Conservation (phyloP, 2,113 vertebrate genomes). For the Aythya baeri region DNA sequence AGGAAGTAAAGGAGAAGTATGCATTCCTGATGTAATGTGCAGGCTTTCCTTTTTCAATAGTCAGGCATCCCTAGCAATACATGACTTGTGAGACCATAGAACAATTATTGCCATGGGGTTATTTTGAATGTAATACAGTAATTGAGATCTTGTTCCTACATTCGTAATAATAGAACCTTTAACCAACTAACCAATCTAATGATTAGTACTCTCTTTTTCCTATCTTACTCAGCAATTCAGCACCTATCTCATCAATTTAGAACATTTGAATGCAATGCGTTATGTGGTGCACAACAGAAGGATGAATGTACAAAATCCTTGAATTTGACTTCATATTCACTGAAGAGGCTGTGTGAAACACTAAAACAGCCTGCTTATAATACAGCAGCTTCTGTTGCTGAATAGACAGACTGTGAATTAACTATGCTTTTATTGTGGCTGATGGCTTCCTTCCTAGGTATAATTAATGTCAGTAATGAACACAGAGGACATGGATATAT, state of each 20-base stretch:
- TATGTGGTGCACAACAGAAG: neutral
- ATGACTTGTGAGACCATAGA: neutral
- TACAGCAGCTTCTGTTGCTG: neutral
- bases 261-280: neutral
- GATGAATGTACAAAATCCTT: neutral
- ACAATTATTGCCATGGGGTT: neutral
- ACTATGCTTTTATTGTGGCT: neutral
- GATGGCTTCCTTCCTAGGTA: neutral
- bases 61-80: neutral
- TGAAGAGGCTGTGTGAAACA: neutral
- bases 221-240: neutral
- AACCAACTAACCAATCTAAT: neutral
- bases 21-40: neutral
- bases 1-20: neutral
- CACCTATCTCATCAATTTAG: neutral
- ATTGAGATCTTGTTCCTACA: neutral
- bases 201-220: neutral
- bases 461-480: neutral
- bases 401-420: neutral
- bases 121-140: neutral
- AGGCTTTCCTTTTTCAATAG: neutral
- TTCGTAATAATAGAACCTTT: neutral
- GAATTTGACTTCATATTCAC: neutral
- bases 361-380: neutral
- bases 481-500: neutral